Base-by-base conservation (phyloP, 2,113 vertebrate genomes). In the Pseudorasbora parva region DNA sequence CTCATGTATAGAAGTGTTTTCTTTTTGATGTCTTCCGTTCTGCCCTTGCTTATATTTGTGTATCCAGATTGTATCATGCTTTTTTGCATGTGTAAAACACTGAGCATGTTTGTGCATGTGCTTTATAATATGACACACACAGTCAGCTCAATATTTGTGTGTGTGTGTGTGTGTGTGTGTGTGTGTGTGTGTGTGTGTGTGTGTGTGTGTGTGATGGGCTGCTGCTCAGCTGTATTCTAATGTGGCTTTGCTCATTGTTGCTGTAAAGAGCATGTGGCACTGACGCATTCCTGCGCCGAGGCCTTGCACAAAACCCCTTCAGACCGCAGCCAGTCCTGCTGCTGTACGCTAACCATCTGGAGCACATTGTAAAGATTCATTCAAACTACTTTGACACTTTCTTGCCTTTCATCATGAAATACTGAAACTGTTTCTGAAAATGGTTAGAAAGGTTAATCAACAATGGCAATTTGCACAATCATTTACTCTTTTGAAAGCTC, bases 221-320 rank as follows among this genome's bases (percentile, higher is more conserved):
- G 80, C 74, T 54, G 80, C 78, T 90, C 89, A 90, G 87, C 89
- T 90, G 86, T 90, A 90, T 90, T 90, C 89, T 88, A 90, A 90
- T 90, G 89, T 88, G 88, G 86, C 79, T 54, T 54, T 75, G 74
- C 77, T 89, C 82, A 87, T 90, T 90, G 89, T 88, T 87, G 33
- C 62, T 80, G 45, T 76, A 47, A 80, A 84, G 85, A 77, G 41
- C 27, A 0, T 60, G 76, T 33, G 82, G 78, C 84, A 78, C 12
- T 66, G 82, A 73, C n/a, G 56, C 79, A 89, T 88, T 88, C 89
- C 82, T 81, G 30, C 30, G 77, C 74, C 49, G 71, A 80, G 69
- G 83, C 84, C 84, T 74, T 9, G 45, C 72, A 74, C 72, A 74
- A 74, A 74, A 74, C 72, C 72, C 37, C 82, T 66, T 78, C 78